Evolutionary conservation across 92 coral and sea anemone species (phyloP).

Genomic region (Paramuricea clavata): DNA sequence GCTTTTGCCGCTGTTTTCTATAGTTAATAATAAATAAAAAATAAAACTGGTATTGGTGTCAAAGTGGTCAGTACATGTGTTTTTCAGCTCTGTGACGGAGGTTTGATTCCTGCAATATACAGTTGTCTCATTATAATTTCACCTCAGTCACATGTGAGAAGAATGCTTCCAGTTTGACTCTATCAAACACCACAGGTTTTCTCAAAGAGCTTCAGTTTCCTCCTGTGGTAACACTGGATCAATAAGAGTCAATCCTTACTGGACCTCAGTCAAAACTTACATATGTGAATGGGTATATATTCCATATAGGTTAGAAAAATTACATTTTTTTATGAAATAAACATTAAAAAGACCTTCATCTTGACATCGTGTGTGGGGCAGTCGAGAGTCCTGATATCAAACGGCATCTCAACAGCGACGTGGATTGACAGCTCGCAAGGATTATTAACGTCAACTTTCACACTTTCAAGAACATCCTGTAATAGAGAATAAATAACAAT

Average conservation of each 20-base stretch:
- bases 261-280: too few relatives aligned
- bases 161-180: too few relatives aligned
- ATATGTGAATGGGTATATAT: background rate
- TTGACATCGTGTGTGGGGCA: constrained; percentile 81
- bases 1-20: constrained; percentile 98
- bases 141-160: too few relatives aligned
- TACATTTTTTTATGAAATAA: background rate
- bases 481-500: background rate
- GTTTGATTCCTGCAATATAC: too few relatives aligned
- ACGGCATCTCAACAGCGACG: constrained; percentile 98
- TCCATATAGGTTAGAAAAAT: background rate
- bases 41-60: background rate
- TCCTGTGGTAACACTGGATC: too few relatives aligned
- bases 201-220: too few relatives aligned
- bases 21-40: background rate
- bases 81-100: background rate
- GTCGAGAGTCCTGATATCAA: constrained; percentile 85
- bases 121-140: too few relatives aligned
- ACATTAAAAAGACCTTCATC: constrained; percentile 71
- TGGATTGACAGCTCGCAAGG: constrained; percentile 72
- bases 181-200: too few relatives aligned
- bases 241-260: too few relatives aligned
- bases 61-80: too few relatives aligned
- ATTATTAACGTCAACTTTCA: constrained; percentile 73
- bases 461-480: constrained; percentile 84